Evolutionary conservation across 2,797 vertebrate genomes (phyloP).

Genomic region (Lagodon rhomboides): DNA sequence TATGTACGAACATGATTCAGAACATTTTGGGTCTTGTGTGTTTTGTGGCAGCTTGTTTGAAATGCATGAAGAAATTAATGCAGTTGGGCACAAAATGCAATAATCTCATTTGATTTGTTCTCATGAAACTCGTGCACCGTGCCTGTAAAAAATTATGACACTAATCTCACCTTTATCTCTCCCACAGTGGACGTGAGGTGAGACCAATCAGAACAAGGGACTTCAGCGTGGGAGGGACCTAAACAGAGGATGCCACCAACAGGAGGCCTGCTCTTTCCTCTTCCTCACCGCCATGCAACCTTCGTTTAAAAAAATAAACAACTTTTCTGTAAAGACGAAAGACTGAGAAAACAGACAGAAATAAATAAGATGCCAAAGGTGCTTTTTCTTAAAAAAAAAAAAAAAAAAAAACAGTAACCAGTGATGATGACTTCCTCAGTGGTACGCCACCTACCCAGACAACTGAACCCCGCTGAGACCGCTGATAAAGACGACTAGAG

Average conservation of each 20-base stretch:
- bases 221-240: slow-evolving; percentile 88
- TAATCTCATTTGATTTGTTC: background rate
- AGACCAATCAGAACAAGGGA: slow-evolving; percentile 87
- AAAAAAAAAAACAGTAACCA: slow-evolving; percentile 78
- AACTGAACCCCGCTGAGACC: slow-evolving; percentile 63
- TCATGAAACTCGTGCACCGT: background rate
- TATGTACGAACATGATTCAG: slow-evolving; percentile 14
- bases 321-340: slow-evolving; percentile 69
- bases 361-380: slow-evolving; percentile 87
- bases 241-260: slow-evolving; percentile 65
- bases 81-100: slow-evolving; percentile 37
- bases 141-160: slow-evolving; percentile 7
- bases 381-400: slow-evolving; percentile 84
- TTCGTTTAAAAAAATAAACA: slow-evolving; percentile 62
- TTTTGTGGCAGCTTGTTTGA: slow-evolving; percentile 47
- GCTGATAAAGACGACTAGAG: slow-evolving; percentile 49
- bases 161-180: slow-evolving; percentile 44
- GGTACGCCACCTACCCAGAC: slow-evolving; percentile 82
- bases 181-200: slow-evolving; percentile 95
- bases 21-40: slow-evolving; percentile 34
- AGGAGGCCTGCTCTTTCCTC: slow-evolving; percentile 87
- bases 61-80: slow-evolving; percentile 68
- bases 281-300: slow-evolving; percentile 57
- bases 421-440: slow-evolving; percentile 86
- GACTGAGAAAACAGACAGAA: slow-evolving; percentile 84